These are phyloP conservation scores for Elmis aenea DNA, from an alignment of 2,888 invertebrate genomes.

Conservation along the genomic window DNA sequence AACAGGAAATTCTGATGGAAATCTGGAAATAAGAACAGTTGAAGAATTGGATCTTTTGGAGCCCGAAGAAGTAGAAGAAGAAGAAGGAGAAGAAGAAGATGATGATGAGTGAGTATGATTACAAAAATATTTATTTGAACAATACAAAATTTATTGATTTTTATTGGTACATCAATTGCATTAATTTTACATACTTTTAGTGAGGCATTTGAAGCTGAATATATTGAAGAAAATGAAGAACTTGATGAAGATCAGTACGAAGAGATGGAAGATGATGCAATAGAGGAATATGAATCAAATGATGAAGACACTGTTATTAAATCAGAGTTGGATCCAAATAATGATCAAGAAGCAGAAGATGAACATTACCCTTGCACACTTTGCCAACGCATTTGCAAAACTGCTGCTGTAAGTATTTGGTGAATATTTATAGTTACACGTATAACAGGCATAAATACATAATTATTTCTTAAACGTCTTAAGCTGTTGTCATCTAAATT, in stretches of 20 bases:
- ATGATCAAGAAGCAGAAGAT: slow-evolving; percentile 7
- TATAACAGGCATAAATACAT: not conserved
- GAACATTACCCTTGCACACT: slow-evolving; percentile 33
- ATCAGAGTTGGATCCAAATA: slow-evolving; percentile 5
- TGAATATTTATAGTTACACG: not conserved
- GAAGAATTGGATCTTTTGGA: slow-evolving; percentile 3
- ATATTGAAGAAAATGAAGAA: slow-evolving; percentile 13
- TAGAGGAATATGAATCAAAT: slow-evolving; percentile 15
- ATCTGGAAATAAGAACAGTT: slow-evolving; percentile 27
- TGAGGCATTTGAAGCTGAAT: too few relatives aligned
- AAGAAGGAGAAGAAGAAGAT: slow-evolving; percentile 14
- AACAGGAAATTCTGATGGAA: slow-evolving; percentile 29
- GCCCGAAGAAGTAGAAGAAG: slow-evolving; percentile 4
- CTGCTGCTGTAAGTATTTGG: slow-evolving; percentile 33
- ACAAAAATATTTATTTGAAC: too few relatives aligned
- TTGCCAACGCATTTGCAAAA: slow-evolving; percentile 37
- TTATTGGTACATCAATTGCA: too few relatives aligned
- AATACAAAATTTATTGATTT: too few relatives aligned
- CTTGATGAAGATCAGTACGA: slow-evolving; percentile 17
- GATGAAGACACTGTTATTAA: slow-evolving; percentile 9
- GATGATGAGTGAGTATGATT: slow-evolving; percentile 3
- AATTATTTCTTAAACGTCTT: not conserved
- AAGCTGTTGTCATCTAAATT: slow-evolving; percentile 1
- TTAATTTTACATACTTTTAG: too few relatives aligned
- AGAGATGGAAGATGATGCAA: slow-evolving; percentile 13